Evolutionary conservation across 1,140 invertebrate genomes (phyloP).

Genomic region (Zaprionus lachaisei): DNA sequence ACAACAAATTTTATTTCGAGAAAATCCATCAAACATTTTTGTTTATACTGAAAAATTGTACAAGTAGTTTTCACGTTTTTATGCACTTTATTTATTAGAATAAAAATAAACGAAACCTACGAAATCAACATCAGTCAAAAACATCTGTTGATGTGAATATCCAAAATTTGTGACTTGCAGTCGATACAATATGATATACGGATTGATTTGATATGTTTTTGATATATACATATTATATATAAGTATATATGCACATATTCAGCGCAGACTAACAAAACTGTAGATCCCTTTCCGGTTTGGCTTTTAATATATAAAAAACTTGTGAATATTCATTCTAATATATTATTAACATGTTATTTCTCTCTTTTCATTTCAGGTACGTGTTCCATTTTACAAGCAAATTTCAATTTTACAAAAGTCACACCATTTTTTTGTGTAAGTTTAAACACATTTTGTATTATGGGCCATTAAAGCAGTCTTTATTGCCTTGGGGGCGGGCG

Average conservation of each 20-base stretch:
- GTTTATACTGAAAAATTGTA: slow-evolving; percentile 27
- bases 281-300: slow-evolving; percentile 16
- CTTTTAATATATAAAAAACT: not conserved
- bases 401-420: slow-evolving; percentile 16
- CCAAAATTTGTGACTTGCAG: slow-evolving; percentile 12
- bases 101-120: slow-evolving; percentile 15
- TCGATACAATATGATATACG: not conserved
- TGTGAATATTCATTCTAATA: not conserved
- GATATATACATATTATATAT: slow-evolving; percentile 25
- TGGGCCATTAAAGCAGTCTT: slow-evolving; percentile 32
- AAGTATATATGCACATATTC: slow-evolving; percentile 16
- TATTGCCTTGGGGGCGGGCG: slow-evolving; percentile 11
- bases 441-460: slow-evolving; percentile 40
- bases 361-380: slow-evolving; percentile 38
- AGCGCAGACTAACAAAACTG: not conserved
- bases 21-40: slow-evolving; percentile 25
- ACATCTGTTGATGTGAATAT: slow-evolving; percentile 28
- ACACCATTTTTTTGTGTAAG: slow-evolving; percentile 33
- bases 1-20: slow-evolving; percentile 16
- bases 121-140: not conserved
- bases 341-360: not conserved
- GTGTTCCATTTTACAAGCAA: slow-evolving; percentile 37
- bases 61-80: slow-evolving; percentile 36
- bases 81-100: slow-evolving; percentile 21
- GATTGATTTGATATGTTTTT: not conserved